A percentile compares a stretch with the other conserved stretches of the same genome.
These are phyloP conservation scores for Atractosteus spatula DNA, from an alignment of 2,113 vertebrate genomes.

Conservation along the genomic window DNA sequence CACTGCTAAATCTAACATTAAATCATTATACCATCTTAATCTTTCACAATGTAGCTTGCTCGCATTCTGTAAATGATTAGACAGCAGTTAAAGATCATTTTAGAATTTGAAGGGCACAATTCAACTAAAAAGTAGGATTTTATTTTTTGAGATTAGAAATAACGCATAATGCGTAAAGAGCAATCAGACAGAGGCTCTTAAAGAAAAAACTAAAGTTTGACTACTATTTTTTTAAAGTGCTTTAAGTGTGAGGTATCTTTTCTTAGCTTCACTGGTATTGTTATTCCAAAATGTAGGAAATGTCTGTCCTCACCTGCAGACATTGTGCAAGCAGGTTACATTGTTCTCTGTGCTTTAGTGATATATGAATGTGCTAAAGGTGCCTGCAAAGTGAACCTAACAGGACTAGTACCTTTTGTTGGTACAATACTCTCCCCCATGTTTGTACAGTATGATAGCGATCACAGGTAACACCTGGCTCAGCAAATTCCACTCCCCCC, in stretches of 20 bases:
- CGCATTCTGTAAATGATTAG: background rate
- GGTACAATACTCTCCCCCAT: background rate
- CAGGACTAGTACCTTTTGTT: background rate
- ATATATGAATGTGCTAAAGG: background rate
- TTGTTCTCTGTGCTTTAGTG: background rate
- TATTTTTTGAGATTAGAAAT: too few relatives aligned
- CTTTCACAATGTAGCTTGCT: background rate
- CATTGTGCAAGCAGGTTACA: background rate
- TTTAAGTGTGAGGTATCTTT: too few relatives aligned
- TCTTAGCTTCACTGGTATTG: too few relatives aligned
- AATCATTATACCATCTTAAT: background rate
- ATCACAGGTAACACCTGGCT: background rate
- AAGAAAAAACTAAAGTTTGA: too few relatives aligned
- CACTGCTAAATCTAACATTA: background rate
- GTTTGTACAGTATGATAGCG: background rate
- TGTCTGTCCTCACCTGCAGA: too few relatives aligned
- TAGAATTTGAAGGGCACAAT: too few relatives aligned
- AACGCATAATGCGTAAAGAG: too few relatives aligned
- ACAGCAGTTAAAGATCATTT: too few relatives aligned
- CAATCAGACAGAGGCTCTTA: too few relatives aligned
- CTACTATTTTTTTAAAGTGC: too few relatives aligned
- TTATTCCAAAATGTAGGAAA: too few relatives aligned
- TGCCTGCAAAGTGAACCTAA: background rate
- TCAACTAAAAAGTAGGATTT: too few relatives aligned
- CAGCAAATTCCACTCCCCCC: background rate